Conservation (phyloP, 1,140 invertebrate species). For the Euwallacea fornicatus region DNA sequence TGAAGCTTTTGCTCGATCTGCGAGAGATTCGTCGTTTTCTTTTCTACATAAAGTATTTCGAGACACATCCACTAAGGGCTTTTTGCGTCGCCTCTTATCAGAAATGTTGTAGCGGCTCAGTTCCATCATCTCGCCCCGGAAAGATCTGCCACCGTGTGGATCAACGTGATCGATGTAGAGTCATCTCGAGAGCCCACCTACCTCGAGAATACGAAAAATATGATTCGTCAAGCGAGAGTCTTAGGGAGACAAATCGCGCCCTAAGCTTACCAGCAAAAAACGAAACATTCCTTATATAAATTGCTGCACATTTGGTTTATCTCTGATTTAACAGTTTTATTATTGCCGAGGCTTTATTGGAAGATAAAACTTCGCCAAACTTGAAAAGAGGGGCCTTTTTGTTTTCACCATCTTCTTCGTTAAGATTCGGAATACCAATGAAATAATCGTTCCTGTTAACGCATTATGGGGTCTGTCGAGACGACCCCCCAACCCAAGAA, state of each 20-base stretch:
- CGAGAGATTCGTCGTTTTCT: conserved; percentile 50
- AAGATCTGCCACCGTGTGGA: conserved; percentile 32
- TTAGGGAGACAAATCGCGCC: conserved; percentile 40
- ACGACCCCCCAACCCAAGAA: too few relatives aligned
- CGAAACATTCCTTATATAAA: conserved; percentile 39
- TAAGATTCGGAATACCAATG: too few relatives aligned
- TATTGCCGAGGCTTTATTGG: conserved; percentile 21
- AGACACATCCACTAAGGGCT: conserved; percentile 48
- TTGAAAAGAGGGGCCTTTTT: too few relatives aligned
- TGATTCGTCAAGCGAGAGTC: conserved; percentile 41
- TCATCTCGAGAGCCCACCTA: conserved; percentile 42
- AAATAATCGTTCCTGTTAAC: too few relatives aligned
- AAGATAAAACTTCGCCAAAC: not conserved
- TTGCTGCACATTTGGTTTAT: conserved; percentile 32
- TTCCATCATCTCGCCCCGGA: conserved; percentile 50
- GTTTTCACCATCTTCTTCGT: too few relatives aligned
- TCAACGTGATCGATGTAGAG: conserved; percentile 49
- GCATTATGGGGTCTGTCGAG: too few relatives aligned
- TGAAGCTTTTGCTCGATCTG: conserved; percentile 55
- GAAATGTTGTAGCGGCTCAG: conserved; percentile 51
- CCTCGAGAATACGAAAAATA: conserved; percentile 42
- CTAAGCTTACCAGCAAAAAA: conserved; percentile 35
- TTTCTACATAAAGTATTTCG: conserved; percentile 52
- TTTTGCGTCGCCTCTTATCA: conserved; percentile 51
- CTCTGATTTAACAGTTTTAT: conserved; percentile 35